phyloP scores from a whole-genome alignment of 2,888 invertebrate genomes.

The Cylindroiulus punctatus region DNA sequence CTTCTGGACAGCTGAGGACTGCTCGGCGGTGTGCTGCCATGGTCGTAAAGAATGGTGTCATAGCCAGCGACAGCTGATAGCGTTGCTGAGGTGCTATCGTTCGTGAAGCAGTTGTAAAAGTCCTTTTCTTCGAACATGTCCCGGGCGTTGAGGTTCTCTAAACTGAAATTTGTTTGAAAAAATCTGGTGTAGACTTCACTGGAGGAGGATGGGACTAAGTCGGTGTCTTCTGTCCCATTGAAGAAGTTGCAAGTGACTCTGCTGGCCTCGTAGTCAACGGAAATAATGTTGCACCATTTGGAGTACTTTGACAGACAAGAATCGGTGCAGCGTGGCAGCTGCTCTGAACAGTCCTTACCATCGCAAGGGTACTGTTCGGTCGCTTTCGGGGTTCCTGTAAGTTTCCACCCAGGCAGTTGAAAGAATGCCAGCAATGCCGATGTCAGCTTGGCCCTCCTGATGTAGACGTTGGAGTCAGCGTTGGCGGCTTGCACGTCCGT shows the following conservation, averaged over 20 bases:
- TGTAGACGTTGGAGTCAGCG: not conserved
- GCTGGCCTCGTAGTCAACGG: not conserved
- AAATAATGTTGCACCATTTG: not conserved
- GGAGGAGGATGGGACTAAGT: not conserved
- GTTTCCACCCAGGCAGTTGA: not conserved
- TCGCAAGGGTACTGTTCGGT: not conserved
- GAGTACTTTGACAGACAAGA: not conserved
- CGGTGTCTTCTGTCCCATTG: not conserved
- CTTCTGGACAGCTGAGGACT: not conserved
- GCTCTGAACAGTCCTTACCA: not conserved
- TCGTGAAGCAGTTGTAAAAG: not conserved
- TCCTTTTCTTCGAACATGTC: not conserved
- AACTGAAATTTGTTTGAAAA: constrained; percentile 8
- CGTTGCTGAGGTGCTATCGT: not conserved
- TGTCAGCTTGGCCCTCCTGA: not conserved
- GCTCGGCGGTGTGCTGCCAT: not conserved
- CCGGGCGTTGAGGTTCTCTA: not conserved
- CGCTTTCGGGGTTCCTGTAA: not conserved
- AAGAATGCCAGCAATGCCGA: not conserved
- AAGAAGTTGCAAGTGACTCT: constrained; percentile 2
- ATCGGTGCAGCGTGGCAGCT: not conserved
- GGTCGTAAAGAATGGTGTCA: not conserved
- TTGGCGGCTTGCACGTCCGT: not conserved
- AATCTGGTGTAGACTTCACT: not conserved
- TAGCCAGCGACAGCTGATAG: not conserved